Evolutionary conservation across 2,888 invertebrate genomes (phyloP), one percentile per base, ranked within the genome.

Genomic region (Pachycephus smyrnensis): DNA sequence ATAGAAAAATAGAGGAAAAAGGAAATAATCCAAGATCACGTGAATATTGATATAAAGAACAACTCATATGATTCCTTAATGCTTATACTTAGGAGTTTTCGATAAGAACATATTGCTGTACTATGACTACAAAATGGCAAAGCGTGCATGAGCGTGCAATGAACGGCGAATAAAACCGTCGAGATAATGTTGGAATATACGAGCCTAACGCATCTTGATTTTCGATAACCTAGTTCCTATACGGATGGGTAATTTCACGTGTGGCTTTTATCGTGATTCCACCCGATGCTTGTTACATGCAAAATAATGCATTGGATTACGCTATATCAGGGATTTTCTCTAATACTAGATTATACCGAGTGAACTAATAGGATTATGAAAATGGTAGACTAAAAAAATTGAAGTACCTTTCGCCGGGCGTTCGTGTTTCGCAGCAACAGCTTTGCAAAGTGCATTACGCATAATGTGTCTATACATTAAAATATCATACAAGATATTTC

Each of bases 141-240:
- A 71, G 37, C 69, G n/a, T 77, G 68, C 36, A 68, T 11, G 69
- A 71, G 69, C 69, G 36, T 31, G 69, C 75, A 75, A 40, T 35
- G 33, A 74, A 40, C 73, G 69, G 75, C 78, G 78, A 74, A 80
- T 78, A 78, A 75, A 80, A 75, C 74, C 80, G 75, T 80, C 76
- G 75, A 78, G 78, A 78, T 74, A 80, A 76, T 55, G 75, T 68
- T 68, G 69, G 71, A 76, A 76, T 68, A 73, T 76, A 78, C 78
- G 78, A 23, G 68, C 76, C 69, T 69, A 73, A 74, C n/a, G 71
- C 78, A 71, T 69, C 78, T 78, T 73, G 75, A 76, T 78, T 76
- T 76, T 75, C 76, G 78, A 78, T 78, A 76, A 78, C 78, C 78
- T 55, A 55, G 6, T 23, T 55, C 23, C 40, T 55, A 55, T 55